Base-by-base conservation (phyloP, 2,797 vertebrate species). In the Dipus sagitta region DNA sequence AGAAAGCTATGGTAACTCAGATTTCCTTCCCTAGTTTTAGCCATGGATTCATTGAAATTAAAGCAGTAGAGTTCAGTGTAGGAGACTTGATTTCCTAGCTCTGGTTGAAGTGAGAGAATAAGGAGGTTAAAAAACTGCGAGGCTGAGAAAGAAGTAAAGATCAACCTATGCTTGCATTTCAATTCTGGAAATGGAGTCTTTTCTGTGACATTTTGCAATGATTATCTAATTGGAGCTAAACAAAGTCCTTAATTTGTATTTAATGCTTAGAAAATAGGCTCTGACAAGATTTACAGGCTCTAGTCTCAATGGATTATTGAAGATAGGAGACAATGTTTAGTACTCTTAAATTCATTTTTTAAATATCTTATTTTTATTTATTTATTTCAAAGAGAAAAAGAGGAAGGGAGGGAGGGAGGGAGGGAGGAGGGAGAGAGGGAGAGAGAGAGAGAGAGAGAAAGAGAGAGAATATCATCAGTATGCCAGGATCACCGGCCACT, bases 231-330 rank as follows among this genome's bases (percentile, higher is more conserved):
- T 68, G 26, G 5, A 93, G 2, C 2, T 78, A 13, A 1, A 52
- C 32, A 58, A 15, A 88, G 65, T 86, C 28, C 68, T 84, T 77
- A 62, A 67, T 81, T 89, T 81, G 23, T 23, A 86, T 91, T 47
- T 74, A 74, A 17, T 91, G n/a, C 60, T 64, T 20, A 78, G 70
- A 87, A 79, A 60, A 20, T 10, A 34, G 23, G 7, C 68, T 91
- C 54, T 76, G 28, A 20, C 6, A 76, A 15, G 71, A 60, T 77
- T 70, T 74, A 20, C 34, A 74, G 24, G 2, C 52, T 47, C n/a
- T 54, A 65, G 34, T 84, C 52, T 2, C 30, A 80, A 1, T 10
- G 15, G 14, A 0, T 54, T 68, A 0, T 18, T 30, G 34, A 64
- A 89, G 17, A 34, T 11, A 9, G 76, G 6, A 95, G 38, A 84